Conservation (phyloP, 2,797 vertebrate genomes). For the Urosaurus nigricauda region DNA sequence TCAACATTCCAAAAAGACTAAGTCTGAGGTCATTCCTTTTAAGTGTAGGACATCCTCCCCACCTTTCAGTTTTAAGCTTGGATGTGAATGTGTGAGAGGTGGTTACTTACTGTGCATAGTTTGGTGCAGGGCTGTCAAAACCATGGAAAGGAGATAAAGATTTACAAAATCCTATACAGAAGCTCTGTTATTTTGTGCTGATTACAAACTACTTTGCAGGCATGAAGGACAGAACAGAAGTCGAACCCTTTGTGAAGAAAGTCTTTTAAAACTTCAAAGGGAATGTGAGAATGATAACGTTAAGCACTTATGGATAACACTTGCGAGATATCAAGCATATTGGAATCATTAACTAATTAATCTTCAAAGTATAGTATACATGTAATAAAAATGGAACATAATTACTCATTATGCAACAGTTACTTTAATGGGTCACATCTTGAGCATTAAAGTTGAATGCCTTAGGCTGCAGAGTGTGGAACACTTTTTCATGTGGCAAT, state of each 20-base stretch:
- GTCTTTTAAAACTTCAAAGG: slow-evolving; percentile 26
- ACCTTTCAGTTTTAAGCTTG: neutral
- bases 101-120: neutral
- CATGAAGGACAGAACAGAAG: slow-evolving; percentile 13
- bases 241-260: neutral
- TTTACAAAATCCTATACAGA: slow-evolving; percentile 17
- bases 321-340: slow-evolving; percentile 50
- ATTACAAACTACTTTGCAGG: slow-evolving; percentile 25
- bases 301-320: slow-evolving; percentile 7
- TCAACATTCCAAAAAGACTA: neutral
- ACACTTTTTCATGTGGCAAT: neutral
- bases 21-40: neutral
- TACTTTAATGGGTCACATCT: slow-evolving; percentile 11
- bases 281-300: slow-evolving; percentile 18
- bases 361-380: slow-evolving; percentile 68
- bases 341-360: slow-evolving; percentile 68
- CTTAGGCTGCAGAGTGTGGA: neutral
- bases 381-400: neutral
- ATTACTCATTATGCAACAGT: slow-evolving; percentile 11
- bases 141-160: slow-evolving; percentile 8
- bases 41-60: neutral
- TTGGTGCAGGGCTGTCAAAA: neutral
- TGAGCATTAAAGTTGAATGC: slow-evolving; percentile 18
- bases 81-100: neutral
- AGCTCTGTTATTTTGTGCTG: neutral